Conservation (phyloP, 2,888 invertebrate genomes). For the Oxystoma pomonae region DNA sequence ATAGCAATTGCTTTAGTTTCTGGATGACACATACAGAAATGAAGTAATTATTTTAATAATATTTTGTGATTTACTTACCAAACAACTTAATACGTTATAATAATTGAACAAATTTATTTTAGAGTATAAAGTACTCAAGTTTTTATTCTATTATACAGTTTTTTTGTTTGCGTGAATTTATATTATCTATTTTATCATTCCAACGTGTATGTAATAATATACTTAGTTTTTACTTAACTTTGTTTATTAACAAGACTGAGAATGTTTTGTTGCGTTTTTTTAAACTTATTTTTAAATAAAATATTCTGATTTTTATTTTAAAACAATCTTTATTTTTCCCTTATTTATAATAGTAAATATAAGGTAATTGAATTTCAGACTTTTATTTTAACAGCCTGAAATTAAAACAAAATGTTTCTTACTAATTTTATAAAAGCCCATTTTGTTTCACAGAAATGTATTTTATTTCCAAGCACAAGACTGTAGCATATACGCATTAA, state of each 20-base stretch:
- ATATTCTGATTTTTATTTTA: conserved; percentile 5
- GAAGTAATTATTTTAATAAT: no score
- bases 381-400: no score
- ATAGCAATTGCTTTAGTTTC: no score
- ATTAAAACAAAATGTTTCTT: no score
- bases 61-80: background rate
- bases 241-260: conserved; percentile 27
- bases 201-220: conserved; percentile 1
- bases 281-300: conserved; percentile 18
- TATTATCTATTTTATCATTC: background rate
- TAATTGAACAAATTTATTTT: background rate
- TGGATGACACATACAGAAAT: no score
- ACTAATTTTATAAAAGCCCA: no score
- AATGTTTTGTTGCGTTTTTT: conserved; percentile 10
- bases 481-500: no score
- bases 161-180: background rate
- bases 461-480: no score
- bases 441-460: no score
- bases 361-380: no score
- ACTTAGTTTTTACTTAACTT: conserved; percentile 10
- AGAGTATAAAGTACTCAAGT: background rate
- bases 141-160: background rate
- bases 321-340: background rate
- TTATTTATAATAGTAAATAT: no score
- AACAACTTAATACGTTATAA: background rate